These are phyloP conservation scores for Nautilus pompilius DNA, from an alignment of 1,140 invertebrate genomes.

Conservation along the genomic window DNA sequence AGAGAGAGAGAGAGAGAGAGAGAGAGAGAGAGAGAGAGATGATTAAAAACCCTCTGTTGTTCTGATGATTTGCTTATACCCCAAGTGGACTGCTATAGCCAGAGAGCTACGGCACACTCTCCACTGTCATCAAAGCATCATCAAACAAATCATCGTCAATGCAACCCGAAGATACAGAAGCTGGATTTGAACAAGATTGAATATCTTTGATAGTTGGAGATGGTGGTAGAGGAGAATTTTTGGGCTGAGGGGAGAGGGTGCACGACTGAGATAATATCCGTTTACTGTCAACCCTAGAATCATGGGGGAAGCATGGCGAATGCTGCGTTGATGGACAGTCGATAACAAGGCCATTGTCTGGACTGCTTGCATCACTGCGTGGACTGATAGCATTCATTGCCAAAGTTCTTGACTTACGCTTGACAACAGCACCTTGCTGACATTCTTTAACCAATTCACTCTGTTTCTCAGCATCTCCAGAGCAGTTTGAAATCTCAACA, in stretches of 20 bases:
- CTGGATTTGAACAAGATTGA: conserved; percentile 54
- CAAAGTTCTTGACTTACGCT: conserved; percentile 1
- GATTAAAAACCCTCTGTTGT: background rate
- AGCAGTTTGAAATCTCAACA: conserved; percentile 11
- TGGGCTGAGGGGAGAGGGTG: conserved; percentile 60
- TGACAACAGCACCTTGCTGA: background rate
- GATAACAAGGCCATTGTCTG: conserved; percentile 51
- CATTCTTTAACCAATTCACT: conserved; percentile 1
- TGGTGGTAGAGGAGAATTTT: conserved; percentile 20
- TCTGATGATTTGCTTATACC: background rate
- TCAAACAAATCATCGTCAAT: conserved; percentile 89
- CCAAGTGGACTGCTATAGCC: background rate
- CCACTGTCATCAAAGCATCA: conserved; percentile 63
- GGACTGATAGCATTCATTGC: conserved; percentile 18
- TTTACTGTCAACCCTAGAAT: conserved; percentile 6
- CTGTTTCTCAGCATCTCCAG: background rate
- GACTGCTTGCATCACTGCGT: conserved; percentile 44
- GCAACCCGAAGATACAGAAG: conserved; percentile 67
- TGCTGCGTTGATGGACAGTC: conserved; percentile 37
- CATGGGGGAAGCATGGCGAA: conserved; percentile 2
- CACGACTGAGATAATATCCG: conserved; percentile 6
- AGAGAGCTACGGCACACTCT: too few relatives aligned
- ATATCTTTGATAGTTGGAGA: conserved; percentile 47
- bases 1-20: background rate
- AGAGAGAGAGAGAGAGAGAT: conserved; percentile 1